Evolutionary conservation across 1,140 invertebrate genomes (phyloP), one percentile per base, ranked within the genome.

Genomic region (Drosophila baimaii): DNA sequence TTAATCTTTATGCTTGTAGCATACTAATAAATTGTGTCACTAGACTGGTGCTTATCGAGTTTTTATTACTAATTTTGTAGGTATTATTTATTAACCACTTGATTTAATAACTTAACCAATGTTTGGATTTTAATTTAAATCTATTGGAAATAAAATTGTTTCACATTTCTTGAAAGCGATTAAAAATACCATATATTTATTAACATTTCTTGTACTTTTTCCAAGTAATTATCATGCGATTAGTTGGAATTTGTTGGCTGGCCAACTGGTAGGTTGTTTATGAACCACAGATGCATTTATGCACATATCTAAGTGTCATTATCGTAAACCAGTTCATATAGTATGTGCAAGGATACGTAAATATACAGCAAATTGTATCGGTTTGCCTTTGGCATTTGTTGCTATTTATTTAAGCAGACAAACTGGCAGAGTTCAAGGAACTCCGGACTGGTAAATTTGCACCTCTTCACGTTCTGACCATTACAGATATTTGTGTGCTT

Each of bases 401-500:
- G 19, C 27, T 58, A 77, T 61, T 75, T 66, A 66, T 54, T 58
- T 64, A 4, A 21, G 37, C 37, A 58, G 46, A 27, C 46, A 27
- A 2, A 23, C n/a, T 2, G 46, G 46, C 15, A 27, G 15, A 27
- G 74, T 70, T 64, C 63, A 78, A 77, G 54, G 47, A 73, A 70
- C 69, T 33, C 29, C 65, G 31, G 29, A 46, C 61, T 52, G 33
- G 59, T 52, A 74, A 66, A 47, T 70, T 57, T 43, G 9, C 3
- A 43, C 41, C 55, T 41, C 33, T 64, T 61, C 55, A 56, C 76
- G 57, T 66, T 69, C 44, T 56, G 55, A 29, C 59, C 55, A 63
- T 71, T 71, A 64, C 65, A 47, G 56, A 39, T 59, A 57, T 74
- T 81, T 81, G 74, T 81, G 52, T 65, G 78, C 68, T 85, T 61